Conservation (phyloP, 2,113 vertebrate genomes). For the Pygoscelis antarcticus region DNA sequence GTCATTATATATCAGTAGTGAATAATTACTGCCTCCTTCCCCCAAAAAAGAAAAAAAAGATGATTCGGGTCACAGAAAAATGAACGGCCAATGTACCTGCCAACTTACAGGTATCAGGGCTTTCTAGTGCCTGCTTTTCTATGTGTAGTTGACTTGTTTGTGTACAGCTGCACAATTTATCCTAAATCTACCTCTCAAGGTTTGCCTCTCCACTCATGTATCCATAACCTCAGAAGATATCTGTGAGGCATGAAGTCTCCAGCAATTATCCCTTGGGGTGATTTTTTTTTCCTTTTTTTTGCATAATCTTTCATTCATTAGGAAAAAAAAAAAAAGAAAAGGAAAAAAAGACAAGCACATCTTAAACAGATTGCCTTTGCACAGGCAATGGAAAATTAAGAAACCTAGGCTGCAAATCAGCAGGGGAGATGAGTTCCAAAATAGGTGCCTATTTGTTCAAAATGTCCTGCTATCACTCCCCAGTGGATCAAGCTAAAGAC, state of each 20-base stretch:
- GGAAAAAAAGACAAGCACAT: not conserved
- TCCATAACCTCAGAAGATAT: not conserved
- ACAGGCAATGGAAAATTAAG: not conserved
- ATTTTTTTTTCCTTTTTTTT: not conserved
- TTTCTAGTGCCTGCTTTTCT: not conserved
- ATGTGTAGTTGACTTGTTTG: not conserved
- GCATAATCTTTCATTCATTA: not conserved
- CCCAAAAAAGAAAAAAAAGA: fast-evolving
- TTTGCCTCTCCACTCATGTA: not conserved
- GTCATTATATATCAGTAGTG: not conserved
- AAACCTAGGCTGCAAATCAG: not conserved
- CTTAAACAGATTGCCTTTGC: not conserved
- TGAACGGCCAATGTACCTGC: not conserved
- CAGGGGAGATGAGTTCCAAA: not conserved
- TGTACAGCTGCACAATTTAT: not conserved
- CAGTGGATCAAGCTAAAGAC: not conserved
- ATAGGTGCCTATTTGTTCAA: not conserved
- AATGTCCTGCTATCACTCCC: not conserved
- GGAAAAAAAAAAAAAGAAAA: not conserved
- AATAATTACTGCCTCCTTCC: not conserved
- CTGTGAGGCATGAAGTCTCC: not conserved
- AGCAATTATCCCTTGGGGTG: not conserved
- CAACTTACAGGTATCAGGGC: not conserved
- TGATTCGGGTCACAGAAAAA: not conserved
- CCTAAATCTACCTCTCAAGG: not conserved